Conservation (phyloP, 2,888 invertebrate species). For the Synanthedon andrenaeformis region DNA sequence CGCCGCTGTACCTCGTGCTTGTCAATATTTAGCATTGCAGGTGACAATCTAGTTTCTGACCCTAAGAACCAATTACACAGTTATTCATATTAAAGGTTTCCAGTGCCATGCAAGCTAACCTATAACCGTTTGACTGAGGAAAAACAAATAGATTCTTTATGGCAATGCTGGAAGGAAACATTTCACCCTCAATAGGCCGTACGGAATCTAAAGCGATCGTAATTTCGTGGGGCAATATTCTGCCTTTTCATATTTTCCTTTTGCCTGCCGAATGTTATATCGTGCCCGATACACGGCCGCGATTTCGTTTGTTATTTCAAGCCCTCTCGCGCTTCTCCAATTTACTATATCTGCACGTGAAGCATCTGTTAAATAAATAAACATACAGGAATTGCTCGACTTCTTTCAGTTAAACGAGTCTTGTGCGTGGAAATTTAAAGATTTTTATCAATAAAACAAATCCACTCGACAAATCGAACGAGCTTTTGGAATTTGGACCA, state of each 20-base stretch:
- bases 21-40: no score
- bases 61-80: no score
- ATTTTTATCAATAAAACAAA: neutral
- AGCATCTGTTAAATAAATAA: constrained; percentile 52
- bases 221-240: constrained; percentile 67
- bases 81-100: no score
- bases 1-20: no score
- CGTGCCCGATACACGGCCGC: constrained; percentile 55
- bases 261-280: constrained; percentile 58
- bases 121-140: constrained; percentile 34
- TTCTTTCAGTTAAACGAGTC: constrained; percentile 17
- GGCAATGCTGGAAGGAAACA: constrained; percentile 63
- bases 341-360: constrained; percentile 55
- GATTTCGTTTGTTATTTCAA: constrained; percentile 66
- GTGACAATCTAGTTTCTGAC: no score
- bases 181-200: constrained; percentile 63
- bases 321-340: constrained; percentile 49
- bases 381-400: constrained; percentile 32
- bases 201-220: constrained; percentile 65
- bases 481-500: neutral
- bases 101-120: constrained; percentile 4
- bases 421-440: constrained; percentile 11
- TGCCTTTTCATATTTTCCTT: constrained; percentile 65
- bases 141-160: constrained; percentile 63
- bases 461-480: neutral